phyloP scores from a whole-genome alignment of 2,797 vertebrate species.

The Manis crassicaudata region DNA sequence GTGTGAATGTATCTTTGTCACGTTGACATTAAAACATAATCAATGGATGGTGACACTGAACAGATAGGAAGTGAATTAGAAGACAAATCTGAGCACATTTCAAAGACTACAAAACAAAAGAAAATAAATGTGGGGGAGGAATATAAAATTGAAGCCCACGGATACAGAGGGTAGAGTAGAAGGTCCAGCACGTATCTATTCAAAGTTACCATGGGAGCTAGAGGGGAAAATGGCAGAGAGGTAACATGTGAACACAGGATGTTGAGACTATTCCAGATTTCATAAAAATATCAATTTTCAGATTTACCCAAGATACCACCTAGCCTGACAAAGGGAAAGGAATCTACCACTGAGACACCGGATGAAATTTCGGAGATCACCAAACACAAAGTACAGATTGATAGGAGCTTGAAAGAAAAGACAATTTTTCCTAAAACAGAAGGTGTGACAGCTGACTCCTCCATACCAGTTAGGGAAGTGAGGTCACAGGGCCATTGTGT shows the following conservation, averaged over 20 bases:
- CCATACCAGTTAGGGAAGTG: background rate
- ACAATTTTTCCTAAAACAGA: background rate
- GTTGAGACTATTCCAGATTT: background rate
- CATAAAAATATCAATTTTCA: background rate
- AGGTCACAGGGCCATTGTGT: too few relatives aligned
- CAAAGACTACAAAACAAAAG: background rate
- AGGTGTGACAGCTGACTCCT: background rate
- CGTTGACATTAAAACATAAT: background rate
- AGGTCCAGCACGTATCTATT: fast-evolving
- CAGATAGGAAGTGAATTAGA: background rate
- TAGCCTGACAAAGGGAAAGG: background rate
- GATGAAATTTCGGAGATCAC: background rate
- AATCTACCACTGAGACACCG: too few relatives aligned
- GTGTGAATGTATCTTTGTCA: background rate
- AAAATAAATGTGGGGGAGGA: fast-evolving
- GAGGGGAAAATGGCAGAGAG: too few relatives aligned
- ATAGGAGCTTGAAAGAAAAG: background rate
- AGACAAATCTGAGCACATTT: background rate
- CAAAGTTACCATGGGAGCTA: fast-evolving
- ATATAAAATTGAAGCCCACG: fast-evolving
- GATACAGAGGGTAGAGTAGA: fast-evolving
- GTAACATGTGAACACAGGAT: background rate
- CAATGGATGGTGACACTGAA: background rate
- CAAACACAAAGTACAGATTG: background rate
- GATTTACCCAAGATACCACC: background rate